These are phyloP conservation scores for Drosophila austrosaltans DNA, from an alignment of 2,888 invertebrate genomes.

Conservation along the genomic window DNA sequence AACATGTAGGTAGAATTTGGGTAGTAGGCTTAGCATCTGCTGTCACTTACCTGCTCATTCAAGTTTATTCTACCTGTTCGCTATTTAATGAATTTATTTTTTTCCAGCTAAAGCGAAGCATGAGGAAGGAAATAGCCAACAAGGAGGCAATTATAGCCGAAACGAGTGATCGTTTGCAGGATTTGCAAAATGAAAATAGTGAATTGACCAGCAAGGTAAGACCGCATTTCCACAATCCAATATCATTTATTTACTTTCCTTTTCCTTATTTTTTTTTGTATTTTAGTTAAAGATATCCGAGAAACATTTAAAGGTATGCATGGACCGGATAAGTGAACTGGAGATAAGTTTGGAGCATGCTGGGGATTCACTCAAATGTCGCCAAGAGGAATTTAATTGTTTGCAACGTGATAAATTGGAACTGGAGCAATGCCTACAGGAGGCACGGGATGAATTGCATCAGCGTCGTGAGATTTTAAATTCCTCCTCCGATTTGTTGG, in stretches of 20 bases:
- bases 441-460: conserved; percentile 66
- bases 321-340: conserved; percentile 69
- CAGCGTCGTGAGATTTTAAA: conserved; percentile 71
- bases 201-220: conserved; percentile 69
- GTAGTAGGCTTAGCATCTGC: conserved; percentile 27
- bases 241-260: not conserved
- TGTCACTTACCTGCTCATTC: not conserved
- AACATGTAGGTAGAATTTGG: conserved; percentile 51
- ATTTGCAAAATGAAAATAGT: conserved; percentile 61
- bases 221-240: not conserved
- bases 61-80: conserved; percentile 1
- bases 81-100: not conserved
- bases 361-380: conserved; percentile 50
- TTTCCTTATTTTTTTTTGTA: not conserved
- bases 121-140: conserved; percentile 73
- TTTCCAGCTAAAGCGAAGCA: conserved; percentile 74
- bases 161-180: conserved; percentile 63
- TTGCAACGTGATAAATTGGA: conserved; percentile 75
- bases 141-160: conserved; percentile 73
- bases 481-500: conserved; percentile 72
- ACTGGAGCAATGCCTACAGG: conserved; percentile 77
- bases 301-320: conserved; percentile 59
- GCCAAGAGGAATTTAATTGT: conserved; percentile 56
- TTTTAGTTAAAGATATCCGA: conserved; percentile 65
- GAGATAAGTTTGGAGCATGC: conserved; percentile 65